Base-by-base conservation (phyloP, 2,113 vertebrate species). In the Cynopterus brachyotis region DNA sequence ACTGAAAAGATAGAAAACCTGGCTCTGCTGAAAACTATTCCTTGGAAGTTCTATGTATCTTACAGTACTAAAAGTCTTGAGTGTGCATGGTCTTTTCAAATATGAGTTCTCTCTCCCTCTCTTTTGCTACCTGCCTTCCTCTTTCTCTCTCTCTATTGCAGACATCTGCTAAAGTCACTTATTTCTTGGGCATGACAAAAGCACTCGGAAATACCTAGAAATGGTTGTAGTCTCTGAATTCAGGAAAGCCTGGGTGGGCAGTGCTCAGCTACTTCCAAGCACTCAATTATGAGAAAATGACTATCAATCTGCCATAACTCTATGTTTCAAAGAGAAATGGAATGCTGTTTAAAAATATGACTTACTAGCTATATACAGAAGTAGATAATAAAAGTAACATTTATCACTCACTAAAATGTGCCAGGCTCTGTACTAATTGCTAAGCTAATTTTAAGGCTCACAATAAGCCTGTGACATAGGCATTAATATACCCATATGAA, bases 31-130 rank as follows among this genome's bases (percentile, higher is more conserved):
- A 35, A 5, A 66, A 66, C 84, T 47, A 69, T 64, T 76, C 26
- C 26, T 50, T 37, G 90, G 24, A 93, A 69, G 5, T 86, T 88
- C 37, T 95, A 11, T 78, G 9, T 87, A 82, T 78, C 42, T 81
- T 82, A 82, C 45, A 85, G n/a, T 93, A 75, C 66, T 93, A 93
- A 93, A 86, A n/a, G 86, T 67, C 50, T 92, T 84, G 40, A 73
- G 45, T 79, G 10, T 47, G 19, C 47, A 73, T 67, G 20, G 8
- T 73, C 24, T 94, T 95, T 84, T 84, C 82, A 66, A 96, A 80
- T 40, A 42, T 53, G 47, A 75, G 22, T 95, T 93, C 55, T 75
- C 24, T 55, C 35, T 72, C 66, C 8, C 32, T 45, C 28, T 73
- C 35, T 3, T 16, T 72, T 89, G 32, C 69, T 28, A 50, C 12